Percentiles rank a stretch among this genome's conserved stretches.
Conservation (phyloP, 2,113 vertebrate genomes). For the Hyperopisus bebe region DNA sequence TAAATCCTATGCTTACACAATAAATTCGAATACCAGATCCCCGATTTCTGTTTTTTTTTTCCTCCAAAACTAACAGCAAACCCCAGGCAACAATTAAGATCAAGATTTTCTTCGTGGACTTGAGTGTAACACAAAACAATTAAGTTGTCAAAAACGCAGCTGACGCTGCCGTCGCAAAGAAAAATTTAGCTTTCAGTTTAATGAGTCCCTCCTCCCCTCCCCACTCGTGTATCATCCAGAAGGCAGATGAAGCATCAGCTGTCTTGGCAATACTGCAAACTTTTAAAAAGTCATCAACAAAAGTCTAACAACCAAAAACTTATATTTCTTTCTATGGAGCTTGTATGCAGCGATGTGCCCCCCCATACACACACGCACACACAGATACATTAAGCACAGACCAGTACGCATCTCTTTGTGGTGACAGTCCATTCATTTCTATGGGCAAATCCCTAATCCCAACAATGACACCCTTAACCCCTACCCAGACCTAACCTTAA, state of each 20-base stretch:
- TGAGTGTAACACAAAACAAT: background rate
- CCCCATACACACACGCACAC: background rate
- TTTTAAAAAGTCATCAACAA: background rate
- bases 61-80: background rate
- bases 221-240: background rate
- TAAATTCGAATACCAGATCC: background rate
- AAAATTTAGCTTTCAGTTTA: background rate
- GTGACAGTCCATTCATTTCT: background rate
- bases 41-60: background rate
- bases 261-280: background rate
- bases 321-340: background rate
- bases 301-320: background rate
- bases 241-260: background rate
- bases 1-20: background rate
- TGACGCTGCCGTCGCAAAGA: background rate
- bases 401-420: background rate
- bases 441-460: background rate
- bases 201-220: background rate
- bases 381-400: background rate
- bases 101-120: background rate
- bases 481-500: background rate
- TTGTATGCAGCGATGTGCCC: no score
- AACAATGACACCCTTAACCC: background rate
- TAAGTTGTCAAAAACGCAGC: background rate
- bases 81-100: conserved; percentile 14